Evolutionary conservation across 2,113 vertebrate species (phyloP).

Genomic region (Chaenocephalus aceratus): DNA sequence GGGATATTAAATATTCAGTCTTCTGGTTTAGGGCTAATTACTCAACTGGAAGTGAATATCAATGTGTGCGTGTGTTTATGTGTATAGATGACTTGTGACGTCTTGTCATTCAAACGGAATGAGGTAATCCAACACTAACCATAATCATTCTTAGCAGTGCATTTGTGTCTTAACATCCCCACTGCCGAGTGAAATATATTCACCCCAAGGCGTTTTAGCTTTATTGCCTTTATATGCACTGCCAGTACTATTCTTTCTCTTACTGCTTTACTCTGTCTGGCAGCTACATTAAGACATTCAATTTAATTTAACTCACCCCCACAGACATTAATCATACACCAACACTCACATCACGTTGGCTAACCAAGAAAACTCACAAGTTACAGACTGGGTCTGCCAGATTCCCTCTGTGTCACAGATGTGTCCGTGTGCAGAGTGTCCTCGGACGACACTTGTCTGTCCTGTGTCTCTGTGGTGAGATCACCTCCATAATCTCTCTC

Average conservation of each 20-base stretch:
- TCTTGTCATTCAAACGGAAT: constrained; percentile 54
- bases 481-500: constrained; percentile 40
- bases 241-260: background rate
- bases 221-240: background rate
- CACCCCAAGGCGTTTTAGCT: background rate
- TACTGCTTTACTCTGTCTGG: background rate
- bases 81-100: background rate
- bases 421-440: constrained; percentile 17
- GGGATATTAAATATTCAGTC: constrained; percentile 77
- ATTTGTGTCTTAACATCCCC: constrained; percentile 10
- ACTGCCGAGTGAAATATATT: constrained; percentile 13
- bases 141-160: constrained; percentile 22
- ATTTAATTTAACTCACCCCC: background rate
- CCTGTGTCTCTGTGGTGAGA: constrained; percentile 14
- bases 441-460: constrained; percentile 1
- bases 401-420: constrained; percentile 36
- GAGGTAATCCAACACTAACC: constrained; percentile 42
- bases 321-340: background rate
- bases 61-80: constrained; percentile 4
- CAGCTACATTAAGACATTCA: constrained; percentile 4
- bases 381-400: constrained; percentile 23
- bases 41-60: constrained; percentile 16
- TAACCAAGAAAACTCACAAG: constrained; percentile 20
- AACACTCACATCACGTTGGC: constrained; percentile 12
- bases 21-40: constrained; percentile 65